Percentiles rank a stretch among this genome's conserved stretches.
phyloP scores from a whole-genome alignment of 2,888 invertebrate genomes.

The Agrochola litura region DNA sequence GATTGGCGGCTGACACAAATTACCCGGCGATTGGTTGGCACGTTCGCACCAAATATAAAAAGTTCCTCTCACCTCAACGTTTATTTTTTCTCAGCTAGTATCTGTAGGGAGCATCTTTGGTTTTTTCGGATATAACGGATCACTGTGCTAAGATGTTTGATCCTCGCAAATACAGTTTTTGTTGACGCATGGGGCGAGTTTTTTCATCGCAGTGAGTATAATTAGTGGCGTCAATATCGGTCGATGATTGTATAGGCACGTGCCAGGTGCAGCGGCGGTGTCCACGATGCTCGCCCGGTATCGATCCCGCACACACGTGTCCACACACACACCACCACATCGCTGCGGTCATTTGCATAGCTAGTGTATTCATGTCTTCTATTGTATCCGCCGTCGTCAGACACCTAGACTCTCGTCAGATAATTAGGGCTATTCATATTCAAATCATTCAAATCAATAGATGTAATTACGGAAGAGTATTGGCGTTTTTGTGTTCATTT shows the following conservation, averaged over 20 bases:
- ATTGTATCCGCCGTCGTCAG: slow-evolving; percentile 32
- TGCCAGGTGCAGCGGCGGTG: slow-evolving; percentile 38
- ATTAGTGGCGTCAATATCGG: slow-evolving; percentile 19
- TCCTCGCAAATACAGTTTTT: slow-evolving; percentile 7
- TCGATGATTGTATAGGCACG: slow-evolving; percentile 20
- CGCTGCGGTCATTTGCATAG: slow-evolving; percentile 55
- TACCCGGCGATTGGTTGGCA: slow-evolving; percentile 72
- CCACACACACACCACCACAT: slow-evolving; percentile 27
- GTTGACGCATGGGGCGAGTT: neutral
- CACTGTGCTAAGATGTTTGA: slow-evolving; percentile 26
- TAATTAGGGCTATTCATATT: slow-evolving; percentile 57
- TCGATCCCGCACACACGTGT: slow-evolving; percentile 60
- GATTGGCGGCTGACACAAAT: slow-evolving; percentile 69
- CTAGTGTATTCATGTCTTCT: slow-evolving; percentile 37
- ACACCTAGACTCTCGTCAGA: slow-evolving; percentile 32
- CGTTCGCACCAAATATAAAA: slow-evolving; percentile 72
- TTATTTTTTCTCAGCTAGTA: slow-evolving; percentile 51
- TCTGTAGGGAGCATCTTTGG: slow-evolving; percentile 27
- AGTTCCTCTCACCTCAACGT: slow-evolving; percentile 54
- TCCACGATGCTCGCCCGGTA: slow-evolving; percentile 45
- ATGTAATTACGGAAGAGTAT: slow-evolving; percentile 32
- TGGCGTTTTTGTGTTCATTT: neutral
- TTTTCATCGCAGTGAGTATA: slow-evolving; percentile 18
- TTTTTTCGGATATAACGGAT: slow-evolving; percentile 33
- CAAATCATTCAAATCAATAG: slow-evolving; percentile 43